Evolutionary conservation across 2,888 invertebrate species (phyloP), one percentile per base, ranked within the genome.

Genomic region (Horisme vitalbata): DNA sequence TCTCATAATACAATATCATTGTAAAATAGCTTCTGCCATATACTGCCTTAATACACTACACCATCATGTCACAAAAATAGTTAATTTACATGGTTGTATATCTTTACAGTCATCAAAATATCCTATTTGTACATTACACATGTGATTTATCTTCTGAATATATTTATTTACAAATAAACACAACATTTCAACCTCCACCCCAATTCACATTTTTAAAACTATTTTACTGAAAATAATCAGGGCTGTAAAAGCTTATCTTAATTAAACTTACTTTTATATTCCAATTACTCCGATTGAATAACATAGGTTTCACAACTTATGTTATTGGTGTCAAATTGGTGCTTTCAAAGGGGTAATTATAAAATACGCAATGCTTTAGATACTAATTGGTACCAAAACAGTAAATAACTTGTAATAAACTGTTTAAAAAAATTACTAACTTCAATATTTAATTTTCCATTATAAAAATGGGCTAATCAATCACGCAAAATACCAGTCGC

Each of bases 41-140:
- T 72, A 76, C 69, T 57, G 64, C 66, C 68, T 57, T 68, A 66
- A 72, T 70, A 69, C 67, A 71, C 67, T n/a, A n/a, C 75, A 85
- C 12, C 85, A 86, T 75, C 86, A 83, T 84, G 86, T 86, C 88
- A 85, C 85, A 85, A 88, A 82, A 88, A 84, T 85, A 86, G 80
- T 79, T 69, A 72, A 70, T 79, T 78, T 80, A 75, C 78, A 80
- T 63, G 62, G 71, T 73, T 78, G 71, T 80, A 78, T 79, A 77
- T 76, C 67, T 69, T 75, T 74, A 78, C 68, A 79, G 75, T 26
- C 81, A 82, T 84, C 4, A 18, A 18, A 18, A 83, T 83, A 79
- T 78, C 23, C 79, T 62, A 79, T 88, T 86, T 87, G 86, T 87
- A 88, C 86, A 86, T 85, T 79, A 79, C 75, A 78, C 70, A 54